Evolutionary conservation across 2,888 invertebrate genomes (phyloP), one percentile per base, ranked within the genome.

Genomic region (Amblyjoppa fuscipennis): DNA sequence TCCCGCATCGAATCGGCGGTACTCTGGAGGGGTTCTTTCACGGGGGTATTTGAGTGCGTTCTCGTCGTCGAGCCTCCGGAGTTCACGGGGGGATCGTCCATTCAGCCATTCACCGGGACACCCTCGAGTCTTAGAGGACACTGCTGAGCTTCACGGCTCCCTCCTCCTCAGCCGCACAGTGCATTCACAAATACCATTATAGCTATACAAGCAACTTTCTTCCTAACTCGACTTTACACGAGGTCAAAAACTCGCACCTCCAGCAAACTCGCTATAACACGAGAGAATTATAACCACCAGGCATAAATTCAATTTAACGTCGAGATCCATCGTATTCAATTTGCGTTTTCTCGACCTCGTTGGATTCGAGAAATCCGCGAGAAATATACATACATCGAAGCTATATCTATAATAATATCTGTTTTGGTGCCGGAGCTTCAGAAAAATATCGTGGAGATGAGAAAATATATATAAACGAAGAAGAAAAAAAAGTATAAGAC

Each of bases 51-150:
- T 53, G 64, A 64, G 64, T 73, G 25, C 38, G 41, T 34, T 56
- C 73, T 66, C 71, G 64, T 53, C 53, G 71, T 73, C 73, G 73
- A 77, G 68, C 49, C 74, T 79, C 28, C 56, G 66, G 73, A 59
- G 74, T 68, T 83, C 79, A 81, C 74, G 25, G 74, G 25, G 74
- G 49, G 49, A 45, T 73, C 74, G 66, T 81, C 74, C 81, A 83
- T 83, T 79, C 79, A 79, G 51, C 71, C 56, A 83, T 79, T 79
- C 59, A 68, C 20, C 73, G 53, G n/a, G 73, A 83, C 73, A 78
- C 71, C 56, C 56, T 74, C 66, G 11, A 68, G 56, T 66, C 53
- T 61, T 68, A n/a, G 41, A 73, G 66, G 31, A 64, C 34, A 64
- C 34, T 64, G 64, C 4, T 16, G 34, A 31, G 64, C n/a, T 64